Percentiles rank a stretch among this genome's conserved stretches.
Conservation (phyloP, 2,888 invertebrate genomes). For the Mactromeris polynyma region DNA sequence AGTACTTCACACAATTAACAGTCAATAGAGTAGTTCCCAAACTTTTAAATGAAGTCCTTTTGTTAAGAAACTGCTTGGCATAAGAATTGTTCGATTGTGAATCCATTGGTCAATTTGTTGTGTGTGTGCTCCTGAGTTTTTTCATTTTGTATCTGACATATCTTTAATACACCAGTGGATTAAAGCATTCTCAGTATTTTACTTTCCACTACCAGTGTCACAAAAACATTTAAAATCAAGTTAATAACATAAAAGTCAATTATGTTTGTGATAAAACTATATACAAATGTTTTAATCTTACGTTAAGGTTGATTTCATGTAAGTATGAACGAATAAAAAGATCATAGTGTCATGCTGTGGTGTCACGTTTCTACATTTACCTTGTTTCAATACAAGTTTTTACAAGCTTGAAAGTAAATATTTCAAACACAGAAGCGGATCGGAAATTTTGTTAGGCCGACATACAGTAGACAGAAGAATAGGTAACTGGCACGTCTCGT, state of each 20-base stretch:
- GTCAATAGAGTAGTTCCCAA: too few species aligned
- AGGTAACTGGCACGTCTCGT: slow-evolving; percentile 45
- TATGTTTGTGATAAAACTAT: neutral
- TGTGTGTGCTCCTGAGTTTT: too few species aligned
- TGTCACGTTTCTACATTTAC: slow-evolving; percentile 11
- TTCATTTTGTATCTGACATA: too few species aligned
- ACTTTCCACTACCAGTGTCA: too few species aligned
- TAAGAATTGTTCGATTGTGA: too few species aligned
- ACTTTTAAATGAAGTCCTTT: too few species aligned
- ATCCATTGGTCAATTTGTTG: too few species aligned
- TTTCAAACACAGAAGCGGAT: slow-evolving; percentile 5
- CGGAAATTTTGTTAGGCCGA: neutral
- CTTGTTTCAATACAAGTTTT: neutral
- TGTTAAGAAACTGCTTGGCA: too few species aligned
- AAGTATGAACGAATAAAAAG: neutral
- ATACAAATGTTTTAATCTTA: slow-evolving; percentile 22
- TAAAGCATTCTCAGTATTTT: too few species aligned
- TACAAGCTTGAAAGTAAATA: neutral
- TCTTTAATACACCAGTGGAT: too few species aligned
- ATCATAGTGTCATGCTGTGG: neutral
- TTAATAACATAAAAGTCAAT: neutral
- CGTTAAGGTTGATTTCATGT: slow-evolving; percentile 7
- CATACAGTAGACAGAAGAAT: slow-evolving; percentile 26
- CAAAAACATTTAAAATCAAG: neutral
- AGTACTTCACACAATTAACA: too few species aligned